Conservation (phyloP, 1,140 invertebrate species). For the Drosophila chauvacae region DNA sequence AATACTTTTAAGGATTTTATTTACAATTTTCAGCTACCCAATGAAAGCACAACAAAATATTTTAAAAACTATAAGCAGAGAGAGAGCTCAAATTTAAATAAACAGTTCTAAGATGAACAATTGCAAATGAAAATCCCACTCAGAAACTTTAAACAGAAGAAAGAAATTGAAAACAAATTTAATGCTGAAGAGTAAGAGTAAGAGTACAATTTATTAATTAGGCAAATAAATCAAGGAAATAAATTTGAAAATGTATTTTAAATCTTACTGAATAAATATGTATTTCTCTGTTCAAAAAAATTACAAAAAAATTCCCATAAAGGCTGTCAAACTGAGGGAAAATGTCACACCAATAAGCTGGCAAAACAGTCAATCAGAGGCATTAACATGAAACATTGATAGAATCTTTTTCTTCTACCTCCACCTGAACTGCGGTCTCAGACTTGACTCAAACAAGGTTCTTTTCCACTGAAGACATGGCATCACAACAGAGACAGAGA, state of each 20-base stretch:
- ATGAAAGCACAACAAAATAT: not conserved
- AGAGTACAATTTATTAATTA: not conserved
- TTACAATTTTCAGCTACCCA: conserved; percentile 14
- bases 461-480: conserved; percentile 6
- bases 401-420: not conserved
- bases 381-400: conserved; percentile 49
- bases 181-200: not conserved
- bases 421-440: conserved; percentile 4
- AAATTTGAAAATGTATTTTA: too few species aligned
- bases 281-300: too few species aligned
- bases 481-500: conserved; percentile 29
- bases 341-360: conserved; percentile 17
- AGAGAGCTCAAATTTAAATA: conserved; percentile 15
- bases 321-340: conserved; percentile 6
- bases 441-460: conserved; percentile 26
- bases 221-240: not conserved
- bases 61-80: conserved; percentile 5
- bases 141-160: not conserved
- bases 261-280: not conserved
- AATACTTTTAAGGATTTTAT: conserved; percentile 8
- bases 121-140: not conserved
- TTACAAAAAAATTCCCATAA: not conserved
- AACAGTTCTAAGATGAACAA: not conserved
- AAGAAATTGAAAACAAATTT: conserved; percentile 4
- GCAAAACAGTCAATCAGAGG: conserved; percentile 44